Base-by-base conservation (phyloP, 2,888 invertebrate species). In the Shargacucullia verbasci region DNA sequence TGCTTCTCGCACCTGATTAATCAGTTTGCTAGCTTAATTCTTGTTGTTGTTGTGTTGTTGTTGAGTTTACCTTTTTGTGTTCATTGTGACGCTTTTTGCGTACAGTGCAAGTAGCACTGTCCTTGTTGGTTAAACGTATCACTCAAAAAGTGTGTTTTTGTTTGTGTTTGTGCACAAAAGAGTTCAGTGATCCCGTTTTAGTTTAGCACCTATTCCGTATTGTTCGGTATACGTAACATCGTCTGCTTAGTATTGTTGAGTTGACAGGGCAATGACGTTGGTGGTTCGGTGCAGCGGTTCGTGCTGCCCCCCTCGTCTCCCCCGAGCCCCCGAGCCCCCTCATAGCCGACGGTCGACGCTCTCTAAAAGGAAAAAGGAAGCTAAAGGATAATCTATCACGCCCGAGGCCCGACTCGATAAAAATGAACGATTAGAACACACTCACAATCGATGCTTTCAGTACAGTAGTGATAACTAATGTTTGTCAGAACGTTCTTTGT, bases 181-280 rank as follows among this genome's bases (percentile, higher is more conserved):
- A 80, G 88, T 87, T 86, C 85, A 84, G 65, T 82, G 87, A 83
- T 82, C 81, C 67, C 72, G 75, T 72, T 83, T 79, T 78, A 80
- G 81, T 83, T 83, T 78, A 86, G 84, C 87, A 88, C 86, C 85
- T 88, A 89, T 88, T 88, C 82, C 85, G 82, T 85, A 87, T 88
- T 78, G 82, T 75, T 70, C 73, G 76, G 84, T 86, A 81, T 83
- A 90, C 85, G 88, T 90, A 87, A 90, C 86, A 85, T 89, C 88
- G 91, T 87, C 90, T 91, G 90, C 89, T 91, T 87, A 91, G 91
- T 91, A 91, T 91, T 92, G 92, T 92, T 90, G 89, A 88, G 92
- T 91, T 93, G 92, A 92, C 92, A 91, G 92, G 92, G 92, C 92
- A 92, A 91, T 92, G 92, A 93, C 92, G 92, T 89, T 81, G 86